Evolutionary conservation across 2,888 invertebrate species (phyloP).

Genomic region (Lithophane ornitopus): DNA sequence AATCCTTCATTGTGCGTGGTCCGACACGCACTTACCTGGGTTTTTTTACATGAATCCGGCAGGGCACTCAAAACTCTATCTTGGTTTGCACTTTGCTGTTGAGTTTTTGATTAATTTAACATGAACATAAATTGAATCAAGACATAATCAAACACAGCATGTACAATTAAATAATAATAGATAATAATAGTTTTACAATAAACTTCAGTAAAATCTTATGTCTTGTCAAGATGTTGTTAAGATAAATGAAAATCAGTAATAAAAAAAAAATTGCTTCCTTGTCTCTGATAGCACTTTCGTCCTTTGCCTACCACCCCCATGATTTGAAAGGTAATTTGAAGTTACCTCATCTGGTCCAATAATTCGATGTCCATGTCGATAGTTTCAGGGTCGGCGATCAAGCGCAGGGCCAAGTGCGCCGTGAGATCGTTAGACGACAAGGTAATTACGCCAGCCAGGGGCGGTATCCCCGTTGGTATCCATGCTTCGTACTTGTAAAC

Average conservation of each 20-base stretch:
- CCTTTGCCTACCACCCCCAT: background rate
- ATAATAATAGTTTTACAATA: background rate
- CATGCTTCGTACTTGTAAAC: constrained; percentile 76
- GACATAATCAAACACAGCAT: background rate
- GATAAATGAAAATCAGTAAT: background rate
- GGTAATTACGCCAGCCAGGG: constrained; percentile 73
- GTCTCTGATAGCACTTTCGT: background rate
- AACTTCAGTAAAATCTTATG: background rate
- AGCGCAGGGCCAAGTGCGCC: constrained; percentile 72
- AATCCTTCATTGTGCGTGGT: too few relatives aligned
- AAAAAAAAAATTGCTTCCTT: background rate
- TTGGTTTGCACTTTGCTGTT: background rate
- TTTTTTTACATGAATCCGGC: background rate
- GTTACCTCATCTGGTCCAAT: constrained; percentile 76
- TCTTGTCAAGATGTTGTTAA: background rate
- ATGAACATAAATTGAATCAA: background rate
- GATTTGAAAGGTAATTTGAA: background rate
- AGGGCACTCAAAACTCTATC: background rate
- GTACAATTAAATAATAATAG: too few relatives aligned
- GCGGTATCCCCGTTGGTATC: constrained; percentile 67
- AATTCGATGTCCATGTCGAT: constrained; percentile 75
- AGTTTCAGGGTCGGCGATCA: constrained; percentile 70
- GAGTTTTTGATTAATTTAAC: background rate
- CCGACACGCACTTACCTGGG: too few relatives aligned
- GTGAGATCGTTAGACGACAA: constrained; percentile 77